phyloP scores from a whole-genome alignment of 2,888 invertebrate species.

The Lymantria monacha region DNA sequence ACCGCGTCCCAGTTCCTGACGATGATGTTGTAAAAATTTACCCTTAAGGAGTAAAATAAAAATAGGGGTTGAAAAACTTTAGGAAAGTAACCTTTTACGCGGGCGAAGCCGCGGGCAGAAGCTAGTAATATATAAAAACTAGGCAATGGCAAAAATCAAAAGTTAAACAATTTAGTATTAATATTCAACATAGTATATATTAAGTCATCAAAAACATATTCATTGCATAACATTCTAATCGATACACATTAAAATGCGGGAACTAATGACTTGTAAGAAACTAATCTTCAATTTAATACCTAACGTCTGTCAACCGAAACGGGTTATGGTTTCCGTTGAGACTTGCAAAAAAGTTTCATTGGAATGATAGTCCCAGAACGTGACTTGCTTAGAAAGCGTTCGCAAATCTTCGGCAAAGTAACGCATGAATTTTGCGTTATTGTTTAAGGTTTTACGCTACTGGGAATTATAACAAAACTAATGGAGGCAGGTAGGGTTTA shows the following conservation, averaged over 20 bases:
- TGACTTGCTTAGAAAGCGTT: conserved; percentile 36
- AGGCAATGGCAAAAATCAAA: too few relatives aligned
- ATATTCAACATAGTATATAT: background rate
- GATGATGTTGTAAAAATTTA: too few relatives aligned
- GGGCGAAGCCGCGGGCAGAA: too few relatives aligned
- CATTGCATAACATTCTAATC: background rate
- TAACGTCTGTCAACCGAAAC: conserved; percentile 16
- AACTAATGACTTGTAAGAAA: background rate
- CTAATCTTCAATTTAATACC: conserved; percentile 3
- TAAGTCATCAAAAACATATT: background rate
- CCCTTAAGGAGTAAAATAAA: too few relatives aligned
- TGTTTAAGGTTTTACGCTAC: conserved; percentile 34
- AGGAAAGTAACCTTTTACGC: too few relatives aligned
- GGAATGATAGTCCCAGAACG: conserved; percentile 33
- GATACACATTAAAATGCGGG: background rate
- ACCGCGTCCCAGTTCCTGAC: too few relatives aligned
- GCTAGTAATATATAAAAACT: too few relatives aligned
- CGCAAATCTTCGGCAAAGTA: conserved; percentile 24
- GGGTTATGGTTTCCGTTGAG: conserved; percentile 20
- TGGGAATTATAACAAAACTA: conserved; percentile 19
- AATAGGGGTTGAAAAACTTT: too few relatives aligned
- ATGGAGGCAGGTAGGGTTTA: conserved; percentile 30
- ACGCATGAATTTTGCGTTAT: conserved; percentile 22
- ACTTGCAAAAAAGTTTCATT: conserved; percentile 22
- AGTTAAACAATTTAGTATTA: too few relatives aligned